These are phyloP conservation scores for Parthenolecanium corni DNA, from an alignment of 2,888 invertebrate species.

Conservation along the genomic window DNA sequence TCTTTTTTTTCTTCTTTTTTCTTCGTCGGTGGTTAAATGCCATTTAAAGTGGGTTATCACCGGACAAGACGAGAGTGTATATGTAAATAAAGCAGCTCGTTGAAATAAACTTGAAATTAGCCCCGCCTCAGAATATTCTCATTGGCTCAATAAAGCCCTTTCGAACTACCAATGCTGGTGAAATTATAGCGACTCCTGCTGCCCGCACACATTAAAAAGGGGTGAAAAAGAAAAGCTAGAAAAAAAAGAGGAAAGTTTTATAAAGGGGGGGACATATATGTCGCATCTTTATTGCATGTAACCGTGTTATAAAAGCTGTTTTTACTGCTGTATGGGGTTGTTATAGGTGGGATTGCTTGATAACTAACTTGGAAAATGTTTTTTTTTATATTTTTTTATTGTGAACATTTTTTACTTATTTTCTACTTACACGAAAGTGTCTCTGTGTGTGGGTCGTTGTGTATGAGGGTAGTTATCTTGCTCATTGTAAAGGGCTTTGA, in stretches of 20 bases:
- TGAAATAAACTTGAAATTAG: slow-evolving; percentile 28
- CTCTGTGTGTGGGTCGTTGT: too few species aligned
- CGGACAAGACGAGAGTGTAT: slow-evolving; percentile 18
- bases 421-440: too few species aligned
- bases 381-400: too few species aligned
- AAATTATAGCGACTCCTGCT: slow-evolving; percentile 14
- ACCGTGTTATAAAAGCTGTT: slow-evolving; percentile 16
- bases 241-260: too few species aligned
- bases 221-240: too few species aligned
- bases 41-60: slow-evolving; percentile 28
- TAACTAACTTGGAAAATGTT: slow-evolving; percentile 21
- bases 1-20: slow-evolving; percentile 1
- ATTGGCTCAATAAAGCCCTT: slow-evolving; percentile 22
- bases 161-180: slow-evolving; percentile 22
- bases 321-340: slow-evolving; percentile 13
- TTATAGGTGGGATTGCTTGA: slow-evolving; percentile 19
- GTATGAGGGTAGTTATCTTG: too few species aligned
- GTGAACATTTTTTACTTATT: too few species aligned
- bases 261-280: slow-evolving; percentile 23
- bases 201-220: not conserved
- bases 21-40: slow-evolving; percentile 7
- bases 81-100: slow-evolving; percentile 27
- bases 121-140: slow-evolving; percentile 20
- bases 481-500: too few species aligned
- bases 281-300: slow-evolving; percentile 25